A percentile compares a stretch with the other conserved stretches of the same genome.
Evolutionary conservation across 2,797 vertebrate genomes (phyloP).

Genomic region (Gouania willdenowi): DNA sequence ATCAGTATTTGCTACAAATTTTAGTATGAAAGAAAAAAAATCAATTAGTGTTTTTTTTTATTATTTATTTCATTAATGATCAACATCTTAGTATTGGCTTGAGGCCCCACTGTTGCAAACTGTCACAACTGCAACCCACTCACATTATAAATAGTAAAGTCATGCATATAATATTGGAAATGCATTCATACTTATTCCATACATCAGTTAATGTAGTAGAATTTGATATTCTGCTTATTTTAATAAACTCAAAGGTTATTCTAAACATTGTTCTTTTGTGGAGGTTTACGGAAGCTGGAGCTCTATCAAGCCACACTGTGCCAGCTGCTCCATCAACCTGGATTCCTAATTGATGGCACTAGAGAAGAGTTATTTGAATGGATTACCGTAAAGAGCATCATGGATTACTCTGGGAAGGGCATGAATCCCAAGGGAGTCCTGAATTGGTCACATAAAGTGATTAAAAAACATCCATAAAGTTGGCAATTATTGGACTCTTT

Average conservation of each 20-base stretch:
- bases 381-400: constrained; percentile 66
- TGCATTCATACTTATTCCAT: no score
- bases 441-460: constrained; percentile 57
- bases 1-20: no score
- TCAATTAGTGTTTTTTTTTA: no score
- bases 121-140: no score
- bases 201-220: no score
- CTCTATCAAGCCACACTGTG: constrained; percentile 18
- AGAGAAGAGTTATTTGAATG: constrained; percentile 71
- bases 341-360: constrained; percentile 63
- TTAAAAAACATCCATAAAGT: constrained; percentile 56
- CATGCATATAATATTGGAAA: no score
- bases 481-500: constrained; percentile 31
- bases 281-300: constrained; percentile 15
- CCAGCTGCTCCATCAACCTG: constrained; percentile 41
- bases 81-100: no score
- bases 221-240: no score
- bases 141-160: no score
- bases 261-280: constrained; percentile 1
- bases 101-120: no score
- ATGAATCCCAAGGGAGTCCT: constrained; percentile 57
- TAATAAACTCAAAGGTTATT: constrained; percentile 9
- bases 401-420: constrained; percentile 61
- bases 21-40: no score
- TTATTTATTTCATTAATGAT: no score